Percentiles rank a stretch among this genome's conserved stretches.
phyloP scores from a whole-genome alignment of 1,140 invertebrate genomes.

The Alviniconcha marisindica region DNA sequence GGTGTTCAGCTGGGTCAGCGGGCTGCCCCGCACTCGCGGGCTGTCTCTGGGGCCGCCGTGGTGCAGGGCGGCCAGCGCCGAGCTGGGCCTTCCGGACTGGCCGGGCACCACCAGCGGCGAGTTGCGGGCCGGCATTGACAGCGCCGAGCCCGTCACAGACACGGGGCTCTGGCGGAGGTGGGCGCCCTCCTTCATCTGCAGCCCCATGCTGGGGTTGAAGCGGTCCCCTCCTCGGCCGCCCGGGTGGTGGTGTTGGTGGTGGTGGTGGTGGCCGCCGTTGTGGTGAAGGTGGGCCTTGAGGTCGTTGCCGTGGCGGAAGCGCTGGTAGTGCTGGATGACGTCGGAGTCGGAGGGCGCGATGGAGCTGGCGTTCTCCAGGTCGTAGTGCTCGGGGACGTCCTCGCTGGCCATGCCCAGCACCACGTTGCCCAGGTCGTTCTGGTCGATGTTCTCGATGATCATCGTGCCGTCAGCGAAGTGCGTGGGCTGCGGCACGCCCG shows the following conservation, averaged over 20 bases:
- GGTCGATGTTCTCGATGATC: constrained; percentile 70
- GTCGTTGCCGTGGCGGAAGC: constrained; percentile 86
- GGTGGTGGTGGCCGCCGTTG: constrained; percentile 52
- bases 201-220: constrained; percentile 40
- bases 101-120: constrained; percentile 12
- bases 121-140: constrained; percentile 45
- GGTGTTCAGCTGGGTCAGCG: constrained; percentile 46
- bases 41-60: constrained; percentile 33
- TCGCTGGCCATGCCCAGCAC: constrained; percentile 78
- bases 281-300: constrained; percentile 48
- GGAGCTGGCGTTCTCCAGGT: constrained; percentile 96
- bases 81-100: constrained; percentile 41
- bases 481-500: constrained; percentile 77
- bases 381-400: constrained; percentile 96
- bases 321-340: constrained; percentile 97
- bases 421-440: constrained; percentile 3
- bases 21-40: constrained; percentile 32
- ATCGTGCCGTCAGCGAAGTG: constrained; percentile 73
- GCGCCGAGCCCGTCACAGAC: constrained; percentile 46
- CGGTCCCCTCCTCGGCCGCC: not conserved
- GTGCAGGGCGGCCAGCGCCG: constrained; percentile 43
- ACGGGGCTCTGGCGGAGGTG: constrained; percentile 42
- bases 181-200: constrained; percentile 41
- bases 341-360: constrained; percentile 96
- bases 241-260: constrained; percentile 25